phyloP scores from a whole-genome alignment of 2,113 vertebrate genomes.

The Xenotilapia flavipinnis region DNA sequence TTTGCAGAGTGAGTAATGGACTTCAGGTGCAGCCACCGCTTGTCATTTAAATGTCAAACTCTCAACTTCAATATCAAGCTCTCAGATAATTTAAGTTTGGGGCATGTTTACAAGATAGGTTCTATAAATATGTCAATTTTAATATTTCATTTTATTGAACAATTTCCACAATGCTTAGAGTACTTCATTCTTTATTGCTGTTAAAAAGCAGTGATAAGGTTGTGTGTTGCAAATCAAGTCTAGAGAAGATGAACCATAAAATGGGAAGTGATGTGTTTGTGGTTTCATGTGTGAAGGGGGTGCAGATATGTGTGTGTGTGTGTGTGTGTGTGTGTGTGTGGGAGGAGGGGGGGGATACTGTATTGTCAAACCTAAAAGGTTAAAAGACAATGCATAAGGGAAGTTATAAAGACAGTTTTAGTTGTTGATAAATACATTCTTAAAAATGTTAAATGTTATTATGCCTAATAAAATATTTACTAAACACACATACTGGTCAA shows the following conservation, averaged over 20 bases:
- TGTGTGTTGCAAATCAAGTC: not conserved
- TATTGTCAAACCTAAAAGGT: not conserved
- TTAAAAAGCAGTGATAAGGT: not conserved
- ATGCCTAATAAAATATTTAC: not conserved
- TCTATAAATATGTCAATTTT: not conserved
- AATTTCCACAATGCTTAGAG: not conserved
- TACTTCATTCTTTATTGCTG: not conserved
- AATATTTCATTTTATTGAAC: not conserved
- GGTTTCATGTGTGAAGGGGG: not conserved
- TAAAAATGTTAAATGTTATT: not conserved
- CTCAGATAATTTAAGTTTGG: not conserved
- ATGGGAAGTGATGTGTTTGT: not conserved
- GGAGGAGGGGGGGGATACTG: not conserved
- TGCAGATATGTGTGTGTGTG: not conserved
- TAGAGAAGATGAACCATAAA: not conserved
- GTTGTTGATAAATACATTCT: not conserved
- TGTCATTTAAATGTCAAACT: not conserved
- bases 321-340: not conserved
- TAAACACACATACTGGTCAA: not conserved
- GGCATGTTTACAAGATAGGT: not conserved
- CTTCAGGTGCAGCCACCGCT: not conserved
- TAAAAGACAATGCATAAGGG: not conserved
- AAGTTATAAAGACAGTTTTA: not conserved
- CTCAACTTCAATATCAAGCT: not conserved
- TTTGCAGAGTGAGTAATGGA: not conserved